A percentile compares a stretch with the other conserved stretches of the same genome.
Evolutionary conservation across 2,113 vertebrate genomes (phyloP).

Genomic region (Odobenus rosmarus): DNA sequence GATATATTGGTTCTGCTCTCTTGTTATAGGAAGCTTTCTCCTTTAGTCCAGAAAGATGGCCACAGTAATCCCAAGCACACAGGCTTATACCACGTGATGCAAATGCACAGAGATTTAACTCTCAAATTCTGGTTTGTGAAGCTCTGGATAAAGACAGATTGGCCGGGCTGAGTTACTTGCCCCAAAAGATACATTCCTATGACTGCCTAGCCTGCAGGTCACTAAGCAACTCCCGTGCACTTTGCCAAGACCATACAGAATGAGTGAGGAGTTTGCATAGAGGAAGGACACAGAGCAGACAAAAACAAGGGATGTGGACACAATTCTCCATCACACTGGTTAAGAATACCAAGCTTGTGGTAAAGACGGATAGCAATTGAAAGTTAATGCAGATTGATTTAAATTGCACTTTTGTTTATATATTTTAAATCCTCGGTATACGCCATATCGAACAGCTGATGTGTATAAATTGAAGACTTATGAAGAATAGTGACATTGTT

Average conservation of each 20-base stretch:
- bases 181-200: no score
- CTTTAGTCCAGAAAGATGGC: neutral
- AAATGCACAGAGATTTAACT: neutral
- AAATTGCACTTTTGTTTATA: neutral
- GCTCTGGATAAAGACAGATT: neutral
- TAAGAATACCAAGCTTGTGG: neutral
- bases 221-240: neutral
- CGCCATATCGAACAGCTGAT: no score
- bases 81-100: rapidly evolving
- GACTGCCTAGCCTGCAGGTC: neutral
- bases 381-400: neutral
- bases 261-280: neutral
- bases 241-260: rapidly evolving
- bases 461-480: neutral
- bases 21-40: neutral
- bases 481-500: neutral
- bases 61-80: neutral
- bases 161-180: neutral
- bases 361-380: neutral
- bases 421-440: neutral
- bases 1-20: neutral
- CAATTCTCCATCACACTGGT: rapidly evolving
- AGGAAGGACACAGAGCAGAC: neutral
- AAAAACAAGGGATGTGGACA: neutral
- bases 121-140: neutral